These are phyloP conservation scores for Oncorhynchus kisutch DNA, from an alignment of 2,113 vertebrate species.

Conservation along the genomic window DNA sequence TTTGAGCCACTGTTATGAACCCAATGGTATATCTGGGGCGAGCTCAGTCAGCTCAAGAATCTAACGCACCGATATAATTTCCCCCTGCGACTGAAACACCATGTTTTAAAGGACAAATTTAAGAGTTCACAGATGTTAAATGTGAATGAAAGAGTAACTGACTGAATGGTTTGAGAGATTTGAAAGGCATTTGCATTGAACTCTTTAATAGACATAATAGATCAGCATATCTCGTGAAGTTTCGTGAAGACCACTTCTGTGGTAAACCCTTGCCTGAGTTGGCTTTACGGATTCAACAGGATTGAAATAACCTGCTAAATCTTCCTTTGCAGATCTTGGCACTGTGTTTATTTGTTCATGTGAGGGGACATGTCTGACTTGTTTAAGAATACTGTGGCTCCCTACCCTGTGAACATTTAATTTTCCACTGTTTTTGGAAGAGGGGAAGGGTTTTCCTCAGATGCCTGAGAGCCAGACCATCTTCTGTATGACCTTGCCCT, in stretches of 20 bases:
- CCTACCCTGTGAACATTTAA: conserved; percentile 31
- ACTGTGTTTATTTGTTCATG: conserved; percentile 43
- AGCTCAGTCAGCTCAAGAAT: conserved; percentile 63
- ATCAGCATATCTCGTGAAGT: conserved; percentile 14
- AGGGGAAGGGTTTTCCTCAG: conserved; percentile 21
- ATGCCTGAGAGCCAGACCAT: conserved; percentile 43
- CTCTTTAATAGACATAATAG: conserved; percentile 7
- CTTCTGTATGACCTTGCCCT: neutral
- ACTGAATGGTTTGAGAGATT: conserved; percentile 9
- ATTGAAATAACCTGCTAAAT: conserved; percentile 34
- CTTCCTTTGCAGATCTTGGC: conserved; percentile 39
- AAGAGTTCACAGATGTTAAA: conserved; percentile 25
- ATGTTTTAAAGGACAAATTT: conserved; percentile 1
- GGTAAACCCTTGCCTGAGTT: conserved; percentile 28
- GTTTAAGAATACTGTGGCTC: conserved; percentile 36
- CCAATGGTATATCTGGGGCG: conserved; percentile 41
- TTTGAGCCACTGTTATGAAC: conserved; percentile 60
- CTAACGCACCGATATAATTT: conserved; percentile 43
- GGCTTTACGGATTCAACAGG: conserved; percentile 30
- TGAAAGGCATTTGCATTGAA: conserved; percentile 25
- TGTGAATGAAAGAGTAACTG: conserved; percentile 21
- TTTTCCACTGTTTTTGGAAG: conserved; percentile 27
- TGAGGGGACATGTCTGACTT: conserved; percentile 29
- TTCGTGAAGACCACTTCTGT: conserved; percentile 26
- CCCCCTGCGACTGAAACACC: conserved; percentile 39